phyloP scores from a whole-genome alignment of 2,797 vertebrate genomes.

The Gymnothorax reevesii region DNA sequence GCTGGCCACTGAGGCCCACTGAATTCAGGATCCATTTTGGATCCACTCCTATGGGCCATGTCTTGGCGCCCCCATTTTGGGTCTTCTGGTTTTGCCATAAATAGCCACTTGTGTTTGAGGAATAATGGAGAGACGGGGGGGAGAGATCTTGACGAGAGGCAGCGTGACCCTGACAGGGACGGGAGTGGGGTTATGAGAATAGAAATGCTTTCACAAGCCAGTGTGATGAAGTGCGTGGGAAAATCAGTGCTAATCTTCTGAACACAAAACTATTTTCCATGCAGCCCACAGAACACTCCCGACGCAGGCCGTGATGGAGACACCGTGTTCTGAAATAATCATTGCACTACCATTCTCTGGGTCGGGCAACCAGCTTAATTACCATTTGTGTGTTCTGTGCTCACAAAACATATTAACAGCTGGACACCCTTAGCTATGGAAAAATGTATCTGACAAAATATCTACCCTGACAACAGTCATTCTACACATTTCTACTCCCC shows the following conservation, averaged over 20 bases:
- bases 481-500: neutral
- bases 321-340: neutral
- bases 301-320: neutral
- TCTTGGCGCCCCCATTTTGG: neutral
- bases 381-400: constrained; percentile 67
- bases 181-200: neutral
- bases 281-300: neutral
- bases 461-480: neutral
- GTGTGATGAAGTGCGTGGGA: neutral
- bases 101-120: neutral
- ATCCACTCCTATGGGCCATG: neutral
- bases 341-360: neutral
- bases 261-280: neutral
- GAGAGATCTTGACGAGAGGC: neutral
- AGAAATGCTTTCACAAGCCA: neutral
- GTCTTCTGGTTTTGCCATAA: neutral
- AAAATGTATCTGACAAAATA: neutral
- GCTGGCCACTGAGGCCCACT: too few relatives aligned
- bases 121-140: neutral
- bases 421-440: neutral
- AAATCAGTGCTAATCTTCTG: neutral
- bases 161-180: neutral
- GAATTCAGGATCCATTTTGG: too few relatives aligned
- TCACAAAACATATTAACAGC: too few relatives aligned
- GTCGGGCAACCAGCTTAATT: constrained; percentile 44